Percentiles rank a stretch among this genome's conserved stretches.
Evolutionary conservation across 2,113 vertebrate species (phyloP).

Genomic region (Phalacrocorax aristotelis): DNA sequence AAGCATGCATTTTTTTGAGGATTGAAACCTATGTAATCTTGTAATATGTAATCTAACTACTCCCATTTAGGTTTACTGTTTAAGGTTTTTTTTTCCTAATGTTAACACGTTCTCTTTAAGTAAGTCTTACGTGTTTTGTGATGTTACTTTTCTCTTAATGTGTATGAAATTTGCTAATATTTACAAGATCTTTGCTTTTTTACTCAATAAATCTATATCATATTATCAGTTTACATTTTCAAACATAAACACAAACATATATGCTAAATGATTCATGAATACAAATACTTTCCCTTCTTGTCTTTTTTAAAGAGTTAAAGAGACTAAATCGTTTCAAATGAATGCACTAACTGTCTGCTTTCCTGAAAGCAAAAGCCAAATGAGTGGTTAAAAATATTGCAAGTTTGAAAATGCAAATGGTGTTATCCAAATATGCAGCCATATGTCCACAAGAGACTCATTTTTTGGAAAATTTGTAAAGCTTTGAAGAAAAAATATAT

Average conservation of each 20-base stretch:
- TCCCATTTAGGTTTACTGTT: not conserved
- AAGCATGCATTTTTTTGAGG: not conserved
- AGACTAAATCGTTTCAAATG: constrained; percentile 72
- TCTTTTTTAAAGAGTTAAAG: constrained; percentile 75
- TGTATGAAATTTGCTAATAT: constrained; percentile 18
- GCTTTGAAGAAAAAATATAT: constrained; percentile 76
- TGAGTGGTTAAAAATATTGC: constrained; percentile 80
- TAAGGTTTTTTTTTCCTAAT: not conserved
- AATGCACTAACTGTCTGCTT: constrained; percentile 79
- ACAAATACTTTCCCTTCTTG: constrained; percentile 53
- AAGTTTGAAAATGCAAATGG: constrained; percentile 85
- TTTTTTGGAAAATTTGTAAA: constrained; percentile 74
- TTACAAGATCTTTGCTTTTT: constrained; percentile 42
- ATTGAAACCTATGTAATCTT: not conserved
- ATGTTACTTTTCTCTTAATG: constrained; percentile 20
- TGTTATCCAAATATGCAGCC: constrained; percentile 85
- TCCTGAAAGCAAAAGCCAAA: constrained; percentile 82
- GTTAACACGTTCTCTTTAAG: not conserved
- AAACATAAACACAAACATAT: constrained; percentile 73
- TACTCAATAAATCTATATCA: constrained; percentile 65
- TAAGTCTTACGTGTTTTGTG: not conserved
- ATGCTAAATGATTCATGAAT: constrained; percentile 71
- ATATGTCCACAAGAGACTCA: constrained; percentile 83
- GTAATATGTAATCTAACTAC: not conserved
- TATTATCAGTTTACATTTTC: constrained; percentile 68